Evolutionary conservation across 2,113 vertebrate species (phyloP).

Genomic region (Cariama cristata): DNA sequence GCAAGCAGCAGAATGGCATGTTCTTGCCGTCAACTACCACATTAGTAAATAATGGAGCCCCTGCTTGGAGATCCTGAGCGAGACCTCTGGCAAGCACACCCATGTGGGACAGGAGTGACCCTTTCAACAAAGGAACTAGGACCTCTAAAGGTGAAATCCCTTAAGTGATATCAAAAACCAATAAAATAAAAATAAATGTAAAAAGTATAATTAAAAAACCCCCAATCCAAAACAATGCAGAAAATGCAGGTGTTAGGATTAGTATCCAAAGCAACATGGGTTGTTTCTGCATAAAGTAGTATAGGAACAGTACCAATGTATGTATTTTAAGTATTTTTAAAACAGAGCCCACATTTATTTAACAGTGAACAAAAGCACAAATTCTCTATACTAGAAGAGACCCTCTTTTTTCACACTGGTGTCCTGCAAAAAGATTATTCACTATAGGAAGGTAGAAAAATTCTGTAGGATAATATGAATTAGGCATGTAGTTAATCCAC

Average conservation of each 20-base stretch:
- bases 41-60: neutral
- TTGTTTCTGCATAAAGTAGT: neutral
- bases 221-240: accelerated
- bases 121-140: neutral
- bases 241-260: neutral
- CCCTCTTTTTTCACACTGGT: neutral
- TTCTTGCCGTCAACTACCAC: neutral
- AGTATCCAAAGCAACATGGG: neutral
- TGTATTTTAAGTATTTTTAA: neutral
- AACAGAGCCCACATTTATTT: neutral
- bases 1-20: neutral
- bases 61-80: neutral
- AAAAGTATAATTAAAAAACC: neutral
- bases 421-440: neutral
- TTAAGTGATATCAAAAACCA: neutral
- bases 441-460: neutral
- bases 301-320: neutral
- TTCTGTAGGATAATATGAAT: constrained; percentile 49
- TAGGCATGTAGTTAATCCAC: constrained; percentile 58
- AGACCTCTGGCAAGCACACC: neutral
- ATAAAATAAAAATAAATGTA: neutral
- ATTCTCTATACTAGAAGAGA: neutral
- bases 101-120: neutral
- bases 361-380: neutral
- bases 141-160: neutral